Percentiles rank a stretch among this genome's conserved stretches.
These are phyloP conservation scores for Climacteris rufus DNA, from an alignment of 2,113 vertebrate genomes.

Conservation along the genomic window DNA sequence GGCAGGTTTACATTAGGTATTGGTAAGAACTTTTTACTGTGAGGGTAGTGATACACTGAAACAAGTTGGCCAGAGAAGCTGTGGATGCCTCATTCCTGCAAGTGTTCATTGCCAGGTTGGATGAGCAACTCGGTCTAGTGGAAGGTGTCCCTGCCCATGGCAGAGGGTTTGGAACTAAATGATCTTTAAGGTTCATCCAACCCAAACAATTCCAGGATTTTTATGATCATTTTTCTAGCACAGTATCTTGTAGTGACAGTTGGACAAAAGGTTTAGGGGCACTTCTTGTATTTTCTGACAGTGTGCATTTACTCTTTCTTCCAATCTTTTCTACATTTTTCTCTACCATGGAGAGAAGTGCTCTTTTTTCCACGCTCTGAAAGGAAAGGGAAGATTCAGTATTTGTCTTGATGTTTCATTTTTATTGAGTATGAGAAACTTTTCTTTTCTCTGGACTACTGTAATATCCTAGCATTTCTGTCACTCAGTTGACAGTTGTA, in stretches of 20 bases:
- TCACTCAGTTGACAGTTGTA: neutral
- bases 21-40: accelerated
- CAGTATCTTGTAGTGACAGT: neutral
- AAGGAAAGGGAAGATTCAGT: neutral
- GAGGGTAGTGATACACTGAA: neutral
- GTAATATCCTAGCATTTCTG: neutral
- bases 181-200: neutral
- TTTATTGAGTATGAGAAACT: neutral
- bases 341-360: neutral
- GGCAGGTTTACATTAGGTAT: neutral
- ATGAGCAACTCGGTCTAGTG: neutral
- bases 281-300: neutral
- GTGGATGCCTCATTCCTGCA: neutral
- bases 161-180: neutral
- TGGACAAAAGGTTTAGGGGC: neutral
- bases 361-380: neutral
- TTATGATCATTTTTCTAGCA: neutral
- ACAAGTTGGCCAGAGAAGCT: neutral
- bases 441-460: neutral
- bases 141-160: neutral
- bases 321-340: neutral
- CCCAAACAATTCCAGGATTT: neutral
- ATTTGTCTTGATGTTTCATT: neutral
- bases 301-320: neutral
- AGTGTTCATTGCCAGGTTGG: neutral